These are phyloP conservation scores for Drosophila atroscutellata DNA, from an alignment of 2,888 invertebrate genomes.

Conservation along the genomic window DNA sequence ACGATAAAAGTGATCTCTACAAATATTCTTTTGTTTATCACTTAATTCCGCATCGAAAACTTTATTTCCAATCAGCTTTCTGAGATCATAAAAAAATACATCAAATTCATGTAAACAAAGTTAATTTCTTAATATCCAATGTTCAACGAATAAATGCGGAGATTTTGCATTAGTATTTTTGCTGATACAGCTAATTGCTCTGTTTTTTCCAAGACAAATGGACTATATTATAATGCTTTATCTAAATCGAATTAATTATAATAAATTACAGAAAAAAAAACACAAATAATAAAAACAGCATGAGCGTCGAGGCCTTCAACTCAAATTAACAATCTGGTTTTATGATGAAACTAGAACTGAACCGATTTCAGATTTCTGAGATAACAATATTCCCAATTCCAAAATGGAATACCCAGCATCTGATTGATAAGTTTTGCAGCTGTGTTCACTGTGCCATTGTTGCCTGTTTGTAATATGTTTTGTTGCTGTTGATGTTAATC, in stretches of 20 bases:
- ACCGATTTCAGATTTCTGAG: too few species aligned
- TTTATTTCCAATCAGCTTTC: neutral
- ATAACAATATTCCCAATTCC: neutral
- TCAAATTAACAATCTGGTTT: constrained; percentile 15
- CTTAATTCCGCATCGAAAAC: neutral
- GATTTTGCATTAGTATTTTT: neutral
- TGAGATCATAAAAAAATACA: neutral
- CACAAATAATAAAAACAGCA: neutral
- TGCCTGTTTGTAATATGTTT: constrained; percentile 1
- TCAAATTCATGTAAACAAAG: neutral
- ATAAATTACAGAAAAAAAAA: constrained; percentile 8
- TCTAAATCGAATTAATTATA: constrained; percentile 1
- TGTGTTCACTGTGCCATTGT: constrained; percentile 37
- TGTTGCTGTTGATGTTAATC: constrained; percentile 4
- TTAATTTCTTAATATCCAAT: neutral
- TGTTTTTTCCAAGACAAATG: constrained; percentile 1
- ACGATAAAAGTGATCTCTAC: neutral
- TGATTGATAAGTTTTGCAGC: neutral
- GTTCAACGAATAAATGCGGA: neutral
- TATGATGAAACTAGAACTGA: neutral
- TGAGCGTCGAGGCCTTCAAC: neutral
- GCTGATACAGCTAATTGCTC: neutral
- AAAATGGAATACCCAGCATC: neutral
- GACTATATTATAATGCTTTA: constrained; percentile 9
- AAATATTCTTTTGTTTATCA: neutral